A percentile compares a stretch with the other conserved stretches of the same genome.
These are phyloP conservation scores for Chromobotia macracanthus DNA, from an alignment of 2,797 vertebrate genomes.

Conservation along the genomic window DNA sequence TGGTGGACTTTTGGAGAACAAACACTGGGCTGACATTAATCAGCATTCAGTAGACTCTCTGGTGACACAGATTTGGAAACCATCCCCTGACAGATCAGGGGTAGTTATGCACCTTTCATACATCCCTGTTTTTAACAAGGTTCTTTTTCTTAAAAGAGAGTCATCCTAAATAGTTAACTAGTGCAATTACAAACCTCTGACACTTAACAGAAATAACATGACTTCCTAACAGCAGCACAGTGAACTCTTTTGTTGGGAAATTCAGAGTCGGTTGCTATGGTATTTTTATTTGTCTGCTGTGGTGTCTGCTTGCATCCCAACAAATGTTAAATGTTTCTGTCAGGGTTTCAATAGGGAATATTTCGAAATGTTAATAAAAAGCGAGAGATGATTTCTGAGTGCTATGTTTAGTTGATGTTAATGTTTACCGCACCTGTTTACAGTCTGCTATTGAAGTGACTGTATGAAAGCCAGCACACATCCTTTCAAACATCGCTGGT, in stretches of 20 bases:
- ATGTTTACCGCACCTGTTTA: not conserved
- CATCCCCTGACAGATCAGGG: conserved; percentile 30
- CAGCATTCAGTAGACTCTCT: conserved; percentile 31
- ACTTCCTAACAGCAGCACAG: not conserved
- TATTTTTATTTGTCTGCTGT: not conserved
- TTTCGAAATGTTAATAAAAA: not conserved
- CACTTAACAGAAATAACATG: not conserved
- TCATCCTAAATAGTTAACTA: too few species aligned
- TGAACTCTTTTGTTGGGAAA: not conserved
- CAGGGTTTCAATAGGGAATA: not conserved
- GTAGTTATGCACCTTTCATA: conserved; percentile 2
- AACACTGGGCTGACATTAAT: conserved; percentile 34
- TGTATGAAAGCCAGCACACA: not conserved
- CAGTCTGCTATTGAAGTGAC: not conserved
- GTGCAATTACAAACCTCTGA: not conserved
- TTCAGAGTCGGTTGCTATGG: not conserved
- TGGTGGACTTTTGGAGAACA: not conserved
- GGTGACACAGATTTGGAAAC: conserved; percentile 26
- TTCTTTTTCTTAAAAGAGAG: not conserved
- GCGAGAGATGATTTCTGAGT: not conserved
- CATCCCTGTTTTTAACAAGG: not conserved
- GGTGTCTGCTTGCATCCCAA: not conserved
- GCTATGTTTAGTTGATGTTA: too few species aligned
- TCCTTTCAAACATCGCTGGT: not conserved
- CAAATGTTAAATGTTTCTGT: not conserved